Evolutionary conservation across 2,113 vertebrate species (phyloP), one percentile per base, ranked within the genome.

Genomic region (Ia io): DNA sequence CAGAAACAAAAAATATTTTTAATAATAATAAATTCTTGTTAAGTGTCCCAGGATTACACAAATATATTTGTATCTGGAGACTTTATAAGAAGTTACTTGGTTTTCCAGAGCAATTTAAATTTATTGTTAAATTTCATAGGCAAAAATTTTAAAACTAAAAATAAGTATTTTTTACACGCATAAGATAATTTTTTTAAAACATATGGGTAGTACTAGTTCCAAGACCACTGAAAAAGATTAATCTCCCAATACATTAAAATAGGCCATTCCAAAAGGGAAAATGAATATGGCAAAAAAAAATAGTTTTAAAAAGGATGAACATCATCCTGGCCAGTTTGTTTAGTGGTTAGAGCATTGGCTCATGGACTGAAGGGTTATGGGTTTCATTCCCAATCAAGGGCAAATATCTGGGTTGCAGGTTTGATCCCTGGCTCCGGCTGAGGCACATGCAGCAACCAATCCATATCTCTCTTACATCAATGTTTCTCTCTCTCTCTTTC

Each of bases 151-250:
- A 35, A 76, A 91, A 73, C 18, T 49, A 67, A 83, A 65, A 91
- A 49, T 49, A 49, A 73, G 22, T 83, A 47, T 37, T 73, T 73
- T 61, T 80, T 70, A 32, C 9, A 53, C 37, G 5, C 63, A 51
- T 37, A 67, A 67, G 18, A 56, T 56, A 49, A 49, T 37, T 28
- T 84, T n/a, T 69, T 51, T 12, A 32, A 59, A 73, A 73, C 14
- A 83, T 22, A 83, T 47, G 37, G 10, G 37, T 47, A 73, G n/a
- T 65, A 76, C 35, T 76, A 84, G 12, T 51, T 76, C 25, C 56
- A 84, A 84, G 40, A 76, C 49, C 65, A n/a, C 74, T 76, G 79
- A 80, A 83, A 84, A 92, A 84, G n/a, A 53, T 84, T 76, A 65
- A 76, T 42, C 56, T 76, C 22, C 22, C 20, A 84, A 25, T 84